Conservation (phyloP, 2,888 invertebrate species). For the Nipponacmea schrenckii region DNA sequence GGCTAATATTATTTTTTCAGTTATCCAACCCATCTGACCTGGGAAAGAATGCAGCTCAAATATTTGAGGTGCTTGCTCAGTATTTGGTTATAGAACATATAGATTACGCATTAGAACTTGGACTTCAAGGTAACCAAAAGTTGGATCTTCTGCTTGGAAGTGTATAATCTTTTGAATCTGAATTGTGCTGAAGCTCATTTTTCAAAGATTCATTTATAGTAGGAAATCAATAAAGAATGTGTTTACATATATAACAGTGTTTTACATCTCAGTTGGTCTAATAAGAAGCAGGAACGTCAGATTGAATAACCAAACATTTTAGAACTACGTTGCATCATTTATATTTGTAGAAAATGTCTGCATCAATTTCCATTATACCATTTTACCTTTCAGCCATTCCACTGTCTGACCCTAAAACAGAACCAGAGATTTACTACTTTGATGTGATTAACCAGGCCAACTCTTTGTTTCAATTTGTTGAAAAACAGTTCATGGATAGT, state of each 20-base stretch:
- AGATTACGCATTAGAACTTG: conserved; percentile 94
- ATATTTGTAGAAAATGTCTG: no score
- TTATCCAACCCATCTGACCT: conserved; percentile 83
- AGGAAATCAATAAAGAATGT: no score
- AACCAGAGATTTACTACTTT: conserved; percentile 92
- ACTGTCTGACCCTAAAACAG: conserved; percentile 81
- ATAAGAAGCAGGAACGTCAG: no score
- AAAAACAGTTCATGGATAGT: conserved; percentile 90
- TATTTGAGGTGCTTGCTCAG: conserved; percentile 86
- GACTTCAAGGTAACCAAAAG: conserved; percentile 73
- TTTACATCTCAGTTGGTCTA: no score
- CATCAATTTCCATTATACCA: no score
- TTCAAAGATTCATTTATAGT: no score
- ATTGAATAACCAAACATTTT: no score
- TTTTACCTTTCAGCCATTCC: conserved; percentile 65
- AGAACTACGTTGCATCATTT: no score
- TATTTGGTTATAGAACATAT: conserved; percentile 91
- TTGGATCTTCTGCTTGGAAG: no score
- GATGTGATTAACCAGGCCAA: conserved; percentile 91
- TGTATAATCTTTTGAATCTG: no score
- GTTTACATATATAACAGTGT: no score
- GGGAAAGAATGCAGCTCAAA: conserved; percentile 79
- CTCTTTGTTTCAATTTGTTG: conserved; percentile 90
- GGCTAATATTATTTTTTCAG: conserved; percentile 48
- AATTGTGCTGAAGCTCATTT: no score